Base-by-base conservation (phyloP, 2,888 invertebrate species). In the Myathropa florea region DNA sequence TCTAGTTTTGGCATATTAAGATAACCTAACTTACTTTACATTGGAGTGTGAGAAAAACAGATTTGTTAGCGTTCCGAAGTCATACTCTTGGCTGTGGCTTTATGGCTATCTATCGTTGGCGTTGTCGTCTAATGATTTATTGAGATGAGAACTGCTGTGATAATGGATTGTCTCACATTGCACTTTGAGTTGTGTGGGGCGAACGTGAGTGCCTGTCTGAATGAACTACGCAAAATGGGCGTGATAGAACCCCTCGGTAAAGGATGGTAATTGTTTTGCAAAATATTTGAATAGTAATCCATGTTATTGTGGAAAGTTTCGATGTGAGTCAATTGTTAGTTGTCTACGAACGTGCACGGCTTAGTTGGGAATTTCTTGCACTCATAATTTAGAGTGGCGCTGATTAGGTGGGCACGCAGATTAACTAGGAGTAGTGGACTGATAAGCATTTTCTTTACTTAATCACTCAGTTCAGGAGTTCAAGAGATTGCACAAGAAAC, bases 21-120 rank as follows among this genome's bases (percentile, higher is more conserved):
- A 60, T 65, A 67, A 65, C n/a, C 65, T 68, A 67, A 65, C 57
- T 80, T 33, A 68, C 63, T 84, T 78, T 73, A 64, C 77, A 76
- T 77, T 68, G 21, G 55, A 67, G 84, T 84, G 80, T 72, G 75
- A 84, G 76, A 76, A 77, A 85, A 85, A 85, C 81, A 85, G 10
- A 77, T 77, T 85, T 57, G 65, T 84, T 80, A 84, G 84, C 83
- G 65, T 75, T 77, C 14, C 39, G 39, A 46, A 60, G 23, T 60
- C 46, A 59, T 39, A 18, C 59, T 21, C 21, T 30, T 28, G 33
- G 7, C 14, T 24, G 12, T 0, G 4, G 2, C 2, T 33, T 30
- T 21, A 33, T 30, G n/a, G 12, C 6, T 4, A 28, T 55, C 26
- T 67, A 23, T 64, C 46, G 18, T 7, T 1, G 3, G 21, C n/a